Evolutionary conservation across 2,113 vertebrate genomes (phyloP).

Genomic region (Oreochromis tanganicae): DNA sequence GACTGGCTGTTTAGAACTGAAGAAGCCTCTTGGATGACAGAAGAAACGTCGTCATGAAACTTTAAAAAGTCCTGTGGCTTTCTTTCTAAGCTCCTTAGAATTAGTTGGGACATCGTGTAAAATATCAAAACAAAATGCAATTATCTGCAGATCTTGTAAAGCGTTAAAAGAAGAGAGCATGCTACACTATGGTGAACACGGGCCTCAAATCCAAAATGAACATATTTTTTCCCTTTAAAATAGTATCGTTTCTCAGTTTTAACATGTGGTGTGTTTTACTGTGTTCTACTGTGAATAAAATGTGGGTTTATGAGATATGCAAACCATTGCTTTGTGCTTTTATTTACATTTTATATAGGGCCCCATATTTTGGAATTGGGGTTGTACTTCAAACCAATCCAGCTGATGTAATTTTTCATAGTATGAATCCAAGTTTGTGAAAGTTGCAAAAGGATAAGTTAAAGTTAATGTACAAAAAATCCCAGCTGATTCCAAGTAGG

Average conservation of each 20-base stretch:
- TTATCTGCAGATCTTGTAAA: background rate
- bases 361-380: background rate
- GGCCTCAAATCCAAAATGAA: accelerated
- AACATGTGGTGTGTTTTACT: background rate
- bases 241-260: accelerated
- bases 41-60: background rate
- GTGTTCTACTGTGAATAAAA: background rate
- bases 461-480: background rate
- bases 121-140: background rate
- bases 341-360: background rate
- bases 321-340: background rate
- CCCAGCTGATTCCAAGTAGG: background rate
- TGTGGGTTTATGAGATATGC: background rate
- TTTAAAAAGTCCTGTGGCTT: background rate
- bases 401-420: background rate
- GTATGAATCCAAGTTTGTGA: background rate
- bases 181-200: accelerated
- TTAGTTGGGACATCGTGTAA: background rate
- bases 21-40: background rate
- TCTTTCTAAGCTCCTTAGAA: background rate
- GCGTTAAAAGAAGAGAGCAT: background rate
- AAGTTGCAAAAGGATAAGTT: background rate
- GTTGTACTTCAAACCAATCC: background rate
- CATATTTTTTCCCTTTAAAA: background rate
- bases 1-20: background rate